Evolutionary conservation across 2,113 vertebrate genomes (phyloP).

Genomic region (Podocnemis expansa): DNA sequence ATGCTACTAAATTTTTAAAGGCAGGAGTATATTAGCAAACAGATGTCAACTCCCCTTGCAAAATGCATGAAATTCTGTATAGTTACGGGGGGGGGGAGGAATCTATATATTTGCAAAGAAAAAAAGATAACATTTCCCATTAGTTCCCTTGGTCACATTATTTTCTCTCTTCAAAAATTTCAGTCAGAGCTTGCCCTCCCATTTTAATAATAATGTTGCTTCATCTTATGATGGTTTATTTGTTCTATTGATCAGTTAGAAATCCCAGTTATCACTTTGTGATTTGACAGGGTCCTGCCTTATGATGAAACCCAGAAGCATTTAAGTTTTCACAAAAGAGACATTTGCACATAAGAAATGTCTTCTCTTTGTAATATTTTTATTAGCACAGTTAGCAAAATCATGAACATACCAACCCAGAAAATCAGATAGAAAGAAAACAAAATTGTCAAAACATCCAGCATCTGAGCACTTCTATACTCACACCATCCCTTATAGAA

Average conservation of each 20-base stretch:
- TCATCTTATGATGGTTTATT: not conserved
- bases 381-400: not conserved
- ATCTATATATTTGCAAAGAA: not conserved
- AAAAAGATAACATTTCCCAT: not conserved
- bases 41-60: not conserved
- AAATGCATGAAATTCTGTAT: fast-evolving
- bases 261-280: not conserved
- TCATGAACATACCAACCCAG: not conserved
- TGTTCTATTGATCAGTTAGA: not conserved
- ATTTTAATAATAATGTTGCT: not conserved
- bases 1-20: fast-evolving
- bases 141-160: not conserved
- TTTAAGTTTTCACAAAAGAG: not conserved
- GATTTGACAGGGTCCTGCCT: not conserved
- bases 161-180: not conserved
- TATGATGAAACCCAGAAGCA: not conserved
- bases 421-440: not conserved
- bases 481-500: not conserved
- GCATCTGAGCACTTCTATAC: not conserved
- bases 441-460: not conserved
- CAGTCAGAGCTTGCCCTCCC: not conserved
- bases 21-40: not conserved
- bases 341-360: not conserved
- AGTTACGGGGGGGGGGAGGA: not conserved
- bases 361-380: not conserved